phyloP scores from a whole-genome alignment of 2,113 vertebrate genomes.

The Stegostoma tigrinum region DNA sequence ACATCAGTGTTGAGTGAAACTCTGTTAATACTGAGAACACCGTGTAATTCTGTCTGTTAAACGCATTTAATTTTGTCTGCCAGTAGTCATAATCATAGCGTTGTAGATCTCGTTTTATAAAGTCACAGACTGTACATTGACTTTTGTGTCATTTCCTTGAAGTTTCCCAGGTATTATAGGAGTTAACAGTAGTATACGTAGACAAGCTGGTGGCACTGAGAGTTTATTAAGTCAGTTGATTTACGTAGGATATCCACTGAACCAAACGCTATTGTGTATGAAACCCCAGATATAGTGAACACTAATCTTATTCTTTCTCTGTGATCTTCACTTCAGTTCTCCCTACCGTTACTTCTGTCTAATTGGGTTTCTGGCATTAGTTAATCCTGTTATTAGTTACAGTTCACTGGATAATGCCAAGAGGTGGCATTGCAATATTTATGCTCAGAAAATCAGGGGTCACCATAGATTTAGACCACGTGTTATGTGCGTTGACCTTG shows the following conservation, averaged over 20 bases:
- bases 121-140: neutral
- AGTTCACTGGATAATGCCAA: neutral
- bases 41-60: neutral
- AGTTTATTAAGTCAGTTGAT: slow-evolving; percentile 18
- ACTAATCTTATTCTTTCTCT: neutral
- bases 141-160: neutral
- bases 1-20: neutral
- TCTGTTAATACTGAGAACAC: neutral
- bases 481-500: neutral
- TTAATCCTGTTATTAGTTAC: neutral
- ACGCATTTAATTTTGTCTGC: neutral
- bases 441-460: neutral
- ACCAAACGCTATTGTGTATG: neutral
- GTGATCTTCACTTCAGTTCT: neutral
- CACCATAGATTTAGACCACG: neutral
- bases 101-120: neutral
- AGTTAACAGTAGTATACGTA: neutral
- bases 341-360: neutral
- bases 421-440: neutral
- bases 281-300: neutral
- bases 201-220: neutral
- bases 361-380: neutral
- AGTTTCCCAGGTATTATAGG: neutral
- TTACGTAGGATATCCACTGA: neutral
- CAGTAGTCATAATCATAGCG: neutral